phyloP scores from a whole-genome alignment of 2,797 vertebrate genomes.

The Sebastes kiyomatsui region DNA sequence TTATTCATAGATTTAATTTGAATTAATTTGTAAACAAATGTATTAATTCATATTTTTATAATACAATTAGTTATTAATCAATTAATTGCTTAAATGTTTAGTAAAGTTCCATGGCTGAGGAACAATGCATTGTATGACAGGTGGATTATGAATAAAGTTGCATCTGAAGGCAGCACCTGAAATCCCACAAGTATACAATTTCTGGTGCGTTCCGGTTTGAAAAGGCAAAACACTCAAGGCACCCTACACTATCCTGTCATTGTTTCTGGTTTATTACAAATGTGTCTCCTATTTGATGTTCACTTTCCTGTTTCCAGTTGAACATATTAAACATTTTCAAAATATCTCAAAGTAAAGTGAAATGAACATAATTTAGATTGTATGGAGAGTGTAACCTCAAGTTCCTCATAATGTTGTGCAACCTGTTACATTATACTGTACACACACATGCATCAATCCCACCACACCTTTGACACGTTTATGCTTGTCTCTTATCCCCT shows the following conservation, averaged over 20 bases:
- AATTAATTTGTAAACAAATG: no score
- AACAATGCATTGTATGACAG: background rate
- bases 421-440: background rate
- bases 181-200: background rate
- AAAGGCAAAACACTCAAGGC: background rate
- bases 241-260: background rate
- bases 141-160: background rate
- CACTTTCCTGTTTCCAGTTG: background rate
- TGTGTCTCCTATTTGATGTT: background rate
- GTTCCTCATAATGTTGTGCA: background rate
- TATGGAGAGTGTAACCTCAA: background rate
- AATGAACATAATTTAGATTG: background rate
- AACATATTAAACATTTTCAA: background rate
- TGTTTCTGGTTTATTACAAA: background rate
- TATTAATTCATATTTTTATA: no score
- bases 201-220: background rate
- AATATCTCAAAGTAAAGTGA: background rate
- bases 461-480: background rate
- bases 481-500: conserved; percentile 9
- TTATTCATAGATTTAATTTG: no score
- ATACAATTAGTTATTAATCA: no score
- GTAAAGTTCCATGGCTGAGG: background rate
- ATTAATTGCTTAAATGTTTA: fast-evolving
- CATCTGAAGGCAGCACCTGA: background rate
- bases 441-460: background rate